phyloP scores from a whole-genome alignment of 2,888 invertebrate genomes.

The Platycnemis pennipes region DNA sequence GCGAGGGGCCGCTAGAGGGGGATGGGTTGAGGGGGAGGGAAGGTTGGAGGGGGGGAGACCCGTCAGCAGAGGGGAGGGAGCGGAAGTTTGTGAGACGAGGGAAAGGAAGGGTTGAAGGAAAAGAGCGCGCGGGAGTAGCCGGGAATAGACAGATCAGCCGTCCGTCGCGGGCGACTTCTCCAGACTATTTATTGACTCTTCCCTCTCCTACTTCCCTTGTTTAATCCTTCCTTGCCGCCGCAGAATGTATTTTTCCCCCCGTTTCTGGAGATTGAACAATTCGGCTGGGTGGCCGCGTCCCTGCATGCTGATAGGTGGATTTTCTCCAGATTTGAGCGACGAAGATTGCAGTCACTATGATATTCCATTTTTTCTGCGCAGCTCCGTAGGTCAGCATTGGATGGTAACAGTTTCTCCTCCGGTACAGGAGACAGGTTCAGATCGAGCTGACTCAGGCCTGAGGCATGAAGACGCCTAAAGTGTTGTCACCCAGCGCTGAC shows the following conservation, averaged over 20 bases:
- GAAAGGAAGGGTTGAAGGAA: not conserved
- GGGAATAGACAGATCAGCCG: constrained; percentile 26
- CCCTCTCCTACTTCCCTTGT: not conserved
- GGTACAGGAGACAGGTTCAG: too few relatives aligned
- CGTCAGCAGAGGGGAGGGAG: not conserved
- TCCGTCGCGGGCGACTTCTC: not conserved
- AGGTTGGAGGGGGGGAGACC: not conserved
- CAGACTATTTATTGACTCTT: not conserved
- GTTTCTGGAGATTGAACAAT: not conserved
- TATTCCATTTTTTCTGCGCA: too few relatives aligned
- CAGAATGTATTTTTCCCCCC: not conserved
- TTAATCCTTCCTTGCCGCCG: not conserved
- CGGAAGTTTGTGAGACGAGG: not conserved
- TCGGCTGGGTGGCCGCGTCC: not conserved
- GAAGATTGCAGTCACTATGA: too few relatives aligned
- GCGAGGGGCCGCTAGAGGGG: not conserved
- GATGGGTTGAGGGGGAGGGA: not conserved
- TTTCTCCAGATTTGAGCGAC: too few relatives aligned
- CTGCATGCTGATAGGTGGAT: too few relatives aligned
- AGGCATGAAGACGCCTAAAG: too few relatives aligned
- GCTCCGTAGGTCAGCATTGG: too few relatives aligned
- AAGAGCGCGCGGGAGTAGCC: not conserved
- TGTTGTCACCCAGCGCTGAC: too few relatives aligned
- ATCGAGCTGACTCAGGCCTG: too few relatives aligned
- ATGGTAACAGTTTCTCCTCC: too few relatives aligned